Evolutionary conservation across 2,888 invertebrate species (phyloP), one percentile per base, ranked within the genome.

Genomic region (Julus scanicus): DNA sequence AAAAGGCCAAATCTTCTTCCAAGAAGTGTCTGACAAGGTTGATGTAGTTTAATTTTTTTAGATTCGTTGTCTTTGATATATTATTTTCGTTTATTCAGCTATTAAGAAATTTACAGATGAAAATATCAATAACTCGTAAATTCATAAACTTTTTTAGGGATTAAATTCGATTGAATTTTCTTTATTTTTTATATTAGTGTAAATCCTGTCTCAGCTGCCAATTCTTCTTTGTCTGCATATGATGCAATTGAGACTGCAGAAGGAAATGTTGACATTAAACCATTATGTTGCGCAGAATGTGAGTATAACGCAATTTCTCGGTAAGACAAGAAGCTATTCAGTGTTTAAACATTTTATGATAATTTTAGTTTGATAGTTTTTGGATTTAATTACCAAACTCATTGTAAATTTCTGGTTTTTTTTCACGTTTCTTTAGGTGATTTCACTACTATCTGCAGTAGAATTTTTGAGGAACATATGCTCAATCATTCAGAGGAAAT

Each of bases 381-480:
- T 71, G 5, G 2, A 44, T 44, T 44, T 29, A 29, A 29, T 6
- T 8, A 44, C 8, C 44, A 44, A 44, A 44, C 44, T 29, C 5
- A 44, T 44, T 44, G 44, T 44, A 29, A 29, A 29, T 29, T 29
- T 44, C 1, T 8, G 44, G 8, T 44, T 5, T 44, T 3, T 44
- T 44, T 8, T 88, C 84, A 57, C 29, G 49, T 80, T 84, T 49
- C 37, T 39, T 87, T 87, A 89, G 89, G 89, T 80, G 90, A 91
- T 90, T 92, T 92, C 89, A 91, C 92, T 17, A 91, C 93, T 13
- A 91, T 92, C 2, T 93, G 93, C 89, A 92, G 92, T 63, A 92
- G 92, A 53, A 92, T 92, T 89, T 91, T 94, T 57, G 92, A 92
- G 89, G 93, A 93, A 90, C 94, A 93, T 89, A 90, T 92, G 89